A percentile compares a stretch with the other conserved stretches of the same genome.
These are phyloP conservation scores for Mesodorylaimus sp. DNA, from an alignment of 2,888 invertebrate species.

Conservation along the genomic window DNA sequence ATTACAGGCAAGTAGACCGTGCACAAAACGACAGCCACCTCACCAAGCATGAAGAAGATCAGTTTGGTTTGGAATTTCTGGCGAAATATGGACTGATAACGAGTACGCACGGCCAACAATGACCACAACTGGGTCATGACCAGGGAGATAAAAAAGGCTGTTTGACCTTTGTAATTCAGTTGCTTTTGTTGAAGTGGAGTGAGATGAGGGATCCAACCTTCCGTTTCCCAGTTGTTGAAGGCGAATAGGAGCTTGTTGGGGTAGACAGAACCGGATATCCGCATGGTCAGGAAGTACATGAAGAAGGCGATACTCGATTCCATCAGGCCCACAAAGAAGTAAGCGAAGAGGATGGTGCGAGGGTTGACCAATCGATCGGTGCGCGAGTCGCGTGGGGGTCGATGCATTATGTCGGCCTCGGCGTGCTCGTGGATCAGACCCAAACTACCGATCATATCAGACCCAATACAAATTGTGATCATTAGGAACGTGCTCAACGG, in stretches of 20 bases:
- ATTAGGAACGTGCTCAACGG: slow-evolving; percentile 4
- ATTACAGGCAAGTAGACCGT: not conserved
- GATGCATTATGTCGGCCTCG: slow-evolving; percentile 1
- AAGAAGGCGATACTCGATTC: slow-evolving; percentile 4
- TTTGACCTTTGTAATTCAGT: not conserved
- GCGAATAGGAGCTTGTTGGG: not conserved
- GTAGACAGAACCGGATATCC: not conserved
- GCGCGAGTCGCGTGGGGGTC: not conserved
- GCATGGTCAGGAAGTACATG: slow-evolving; percentile 3
- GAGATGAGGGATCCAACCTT: not conserved
- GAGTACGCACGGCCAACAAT: not conserved
- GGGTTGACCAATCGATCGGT: slow-evolving; percentile 3
- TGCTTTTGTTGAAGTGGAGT: not conserved
- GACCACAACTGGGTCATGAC: slow-evolving; percentile 1
- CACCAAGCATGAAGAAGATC: not conserved
- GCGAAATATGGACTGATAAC: not conserved
- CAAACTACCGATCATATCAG: slow-evolving; percentile 3
- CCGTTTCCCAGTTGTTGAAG: not conserved
- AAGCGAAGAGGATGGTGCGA: not conserved
- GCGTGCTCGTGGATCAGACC: slow-evolving; percentile 2
- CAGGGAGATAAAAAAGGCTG: slow-evolving; percentile 2
- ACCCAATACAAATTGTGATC: slow-evolving; percentile 3
- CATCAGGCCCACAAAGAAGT: not conserved
- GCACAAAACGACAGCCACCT: not conserved
- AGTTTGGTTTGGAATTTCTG: not conserved